Conservation (phyloP, 1,140 invertebrate species). For the Drosophila ironensis region DNA sequence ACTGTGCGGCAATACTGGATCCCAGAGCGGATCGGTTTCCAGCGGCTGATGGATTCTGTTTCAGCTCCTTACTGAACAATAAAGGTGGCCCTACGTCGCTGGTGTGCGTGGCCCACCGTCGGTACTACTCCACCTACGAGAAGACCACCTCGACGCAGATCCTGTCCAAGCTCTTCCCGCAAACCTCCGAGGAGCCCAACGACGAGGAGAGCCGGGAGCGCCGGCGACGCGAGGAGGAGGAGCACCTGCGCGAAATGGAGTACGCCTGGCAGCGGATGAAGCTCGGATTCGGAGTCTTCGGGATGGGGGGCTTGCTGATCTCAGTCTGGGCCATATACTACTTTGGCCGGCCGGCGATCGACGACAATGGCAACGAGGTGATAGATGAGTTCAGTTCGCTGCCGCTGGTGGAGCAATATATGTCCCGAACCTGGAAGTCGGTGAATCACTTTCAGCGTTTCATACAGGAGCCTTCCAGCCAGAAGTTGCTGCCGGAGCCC, state of each 20-base stretch:
- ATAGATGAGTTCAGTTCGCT: constrained; percentile 91
- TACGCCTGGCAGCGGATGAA: constrained; percentile 85
- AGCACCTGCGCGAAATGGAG: constrained; percentile 83
- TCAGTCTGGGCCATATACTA: constrained; percentile 85
- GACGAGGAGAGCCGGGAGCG: constrained; percentile 55
- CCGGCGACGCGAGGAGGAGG: constrained; percentile 73
- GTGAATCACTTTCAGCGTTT: constrained; percentile 91
- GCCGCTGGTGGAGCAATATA: constrained; percentile 87
- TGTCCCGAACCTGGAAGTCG: constrained; percentile 88
- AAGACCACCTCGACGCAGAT: constrained; percentile 49
- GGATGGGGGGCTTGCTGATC: constrained; percentile 82
- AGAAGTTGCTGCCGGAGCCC: constrained; percentile 97
- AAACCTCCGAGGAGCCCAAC: constrained; percentile 56
- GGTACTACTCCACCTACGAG: constrained; percentile 47
- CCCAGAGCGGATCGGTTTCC: too few species aligned
- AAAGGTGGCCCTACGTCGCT: not conserved
- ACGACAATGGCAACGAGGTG: constrained; percentile 88
- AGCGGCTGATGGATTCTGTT: too few species aligned
- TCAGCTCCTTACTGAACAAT: not conserved
- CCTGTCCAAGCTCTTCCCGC: constrained; percentile 76
- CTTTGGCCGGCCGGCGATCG: constrained; percentile 87
- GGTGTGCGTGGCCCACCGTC: constrained; percentile 23
- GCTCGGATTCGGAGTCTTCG: constrained; percentile 83
- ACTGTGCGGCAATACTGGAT: too few species aligned
- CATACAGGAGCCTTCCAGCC: constrained; percentile 96